Evolutionary conservation across 2,797 vertebrate species (phyloP), one percentile per base, ranked within the genome.

Genomic region (Holocentrus rufus): DNA sequence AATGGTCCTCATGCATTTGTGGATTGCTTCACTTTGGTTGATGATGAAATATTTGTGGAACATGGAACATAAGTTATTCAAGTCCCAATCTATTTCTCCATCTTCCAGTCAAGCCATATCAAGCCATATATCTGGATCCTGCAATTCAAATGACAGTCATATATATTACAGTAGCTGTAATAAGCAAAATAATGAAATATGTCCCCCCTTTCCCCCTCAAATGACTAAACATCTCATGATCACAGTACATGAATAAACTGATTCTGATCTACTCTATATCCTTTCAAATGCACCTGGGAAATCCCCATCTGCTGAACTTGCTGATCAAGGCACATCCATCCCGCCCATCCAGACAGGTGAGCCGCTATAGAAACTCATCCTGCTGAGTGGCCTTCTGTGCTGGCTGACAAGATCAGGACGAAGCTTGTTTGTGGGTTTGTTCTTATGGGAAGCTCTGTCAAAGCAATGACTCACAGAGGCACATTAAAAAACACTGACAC

Each of bases 301-400:
- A 88, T 77, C 81, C 83, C 85, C 86, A 88, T 89, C 85, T 90
- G 88, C 76, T 30, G 9, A 67, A 74, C 47, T 62, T 9, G 2
- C 65, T 80, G 77, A 87, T 85, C 80, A 79, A 83, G 80, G 83
- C 39, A 36, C 74, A 76, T 74, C 70, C 69, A 60, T 81, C 79
- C 70, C 57, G 46, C 73, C 62, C 75, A 55, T 44, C 68, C 65
- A 77, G 81, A 73, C 79, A 78, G 85, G 73, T 84, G 79, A 87
- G 31, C 68, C 69, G 83, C 52, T 59, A 27, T 27, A 59, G 65
- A 74, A 42, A 25, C 18, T 0, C 25, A 49, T 64, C 83, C 82
- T 70, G 80, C 86, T 77, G 89, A 65, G 83, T 72, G 58, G 63
- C 81, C 84, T 75, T 87, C 83, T 87, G 84, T 70, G 73, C 72